These are phyloP conservation scores for Columba guinea DNA, from an alignment of 2,797 vertebrate genomes.

Conservation along the genomic window DNA sequence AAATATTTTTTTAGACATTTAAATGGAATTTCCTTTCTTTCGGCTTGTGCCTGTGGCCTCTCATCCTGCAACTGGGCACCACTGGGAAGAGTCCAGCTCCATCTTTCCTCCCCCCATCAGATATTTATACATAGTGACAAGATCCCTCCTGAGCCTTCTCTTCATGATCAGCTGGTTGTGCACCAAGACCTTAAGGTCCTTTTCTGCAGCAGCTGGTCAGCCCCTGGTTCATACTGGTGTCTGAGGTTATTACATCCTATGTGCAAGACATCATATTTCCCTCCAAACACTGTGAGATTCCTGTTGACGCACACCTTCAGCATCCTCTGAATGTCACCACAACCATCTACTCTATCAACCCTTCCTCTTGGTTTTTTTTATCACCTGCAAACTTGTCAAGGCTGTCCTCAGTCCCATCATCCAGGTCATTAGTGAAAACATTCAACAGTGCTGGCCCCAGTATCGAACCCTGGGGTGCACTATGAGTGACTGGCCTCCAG, in stretches of 20 bases:
- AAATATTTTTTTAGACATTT: neutral
- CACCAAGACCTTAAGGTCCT: neutral
- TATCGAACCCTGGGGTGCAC: neutral
- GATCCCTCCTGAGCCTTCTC: neutral
- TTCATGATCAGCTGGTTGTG: neutral
- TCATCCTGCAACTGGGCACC: neutral
- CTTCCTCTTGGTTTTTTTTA: neutral
- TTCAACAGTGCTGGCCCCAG: neutral
- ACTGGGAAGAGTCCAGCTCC: neutral
- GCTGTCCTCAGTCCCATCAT: neutral
- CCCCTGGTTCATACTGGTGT: rapidly evolving
- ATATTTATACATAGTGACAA: neutral
- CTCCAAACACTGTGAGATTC: neutral
- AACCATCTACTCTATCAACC: neutral
- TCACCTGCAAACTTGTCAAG: neutral
- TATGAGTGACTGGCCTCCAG: neutral
- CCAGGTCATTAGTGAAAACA: neutral
- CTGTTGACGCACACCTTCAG: neutral
- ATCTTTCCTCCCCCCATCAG: neutral
- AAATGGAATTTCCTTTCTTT: neutral
- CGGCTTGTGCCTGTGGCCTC: neutral
- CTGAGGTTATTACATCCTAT: neutral
- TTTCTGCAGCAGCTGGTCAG: neutral
- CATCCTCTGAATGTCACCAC: neutral
- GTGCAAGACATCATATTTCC: neutral